phyloP scores from a whole-genome alignment of 1,140 invertebrate genomes.

The Calliphora vicina region DNA sequence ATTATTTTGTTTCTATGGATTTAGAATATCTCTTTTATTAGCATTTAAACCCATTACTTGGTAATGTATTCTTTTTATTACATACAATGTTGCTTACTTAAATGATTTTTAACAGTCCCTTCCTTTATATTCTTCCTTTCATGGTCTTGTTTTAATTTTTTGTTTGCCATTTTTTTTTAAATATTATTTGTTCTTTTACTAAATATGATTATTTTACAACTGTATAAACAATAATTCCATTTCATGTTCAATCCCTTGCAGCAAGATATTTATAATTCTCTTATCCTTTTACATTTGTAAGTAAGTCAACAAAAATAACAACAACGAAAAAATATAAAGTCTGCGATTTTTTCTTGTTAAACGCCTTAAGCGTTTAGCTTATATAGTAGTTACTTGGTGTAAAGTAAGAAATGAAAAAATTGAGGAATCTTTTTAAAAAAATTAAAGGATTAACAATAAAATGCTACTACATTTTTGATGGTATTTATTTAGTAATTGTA shows the following conservation, averaged over 20 bases:
- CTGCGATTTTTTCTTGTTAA: constrained; percentile 8
- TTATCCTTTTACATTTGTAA: constrained; percentile 44
- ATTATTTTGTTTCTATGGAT: no score
- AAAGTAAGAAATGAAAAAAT: background rate
- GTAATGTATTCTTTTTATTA: no score
- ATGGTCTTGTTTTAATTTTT: no score
- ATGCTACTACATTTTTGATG: constrained; percentile 37
- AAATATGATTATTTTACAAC: background rate
- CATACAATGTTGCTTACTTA: no score
- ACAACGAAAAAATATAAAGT: constrained; percentile 31
- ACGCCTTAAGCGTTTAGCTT: background rate
- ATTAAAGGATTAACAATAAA: constrained; percentile 39
- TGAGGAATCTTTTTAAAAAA: constrained; percentile 22
- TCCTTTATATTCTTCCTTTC: no score
- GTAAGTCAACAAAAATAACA: constrained; percentile 40
- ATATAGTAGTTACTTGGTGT: background rate
- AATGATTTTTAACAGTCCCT: no score
- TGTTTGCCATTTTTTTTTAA: no score
- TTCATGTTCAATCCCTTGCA: background rate
- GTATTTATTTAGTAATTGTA: no score
- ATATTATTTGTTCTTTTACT: background rate
- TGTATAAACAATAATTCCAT: background rate
- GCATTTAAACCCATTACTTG: no score
- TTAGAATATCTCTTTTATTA: no score
- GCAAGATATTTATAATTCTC: constrained; percentile 41